These are phyloP conservation scores for Micrastur ruficollis DNA, from an alignment of 2,797 vertebrate genomes.

Conservation along the genomic window DNA sequence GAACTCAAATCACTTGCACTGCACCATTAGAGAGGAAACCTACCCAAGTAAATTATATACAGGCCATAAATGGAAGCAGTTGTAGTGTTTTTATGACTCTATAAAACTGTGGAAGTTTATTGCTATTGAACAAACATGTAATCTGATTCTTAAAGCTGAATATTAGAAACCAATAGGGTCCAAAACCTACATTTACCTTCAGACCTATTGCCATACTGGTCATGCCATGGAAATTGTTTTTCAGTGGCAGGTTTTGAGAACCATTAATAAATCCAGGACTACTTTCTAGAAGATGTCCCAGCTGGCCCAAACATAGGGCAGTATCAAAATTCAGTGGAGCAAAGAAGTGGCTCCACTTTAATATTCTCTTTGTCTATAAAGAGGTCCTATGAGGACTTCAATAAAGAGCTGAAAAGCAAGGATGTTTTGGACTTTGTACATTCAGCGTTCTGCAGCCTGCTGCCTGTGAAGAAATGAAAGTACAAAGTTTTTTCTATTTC, in stretches of 20 bases:
- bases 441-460: background rate
- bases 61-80: conserved; percentile 68
- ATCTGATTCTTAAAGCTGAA: conserved; percentile 65
- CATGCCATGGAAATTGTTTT: background rate
- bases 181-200: conserved; percentile 1
- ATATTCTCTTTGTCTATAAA: conserved; percentile 34
- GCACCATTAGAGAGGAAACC: conserved; percentile 73
- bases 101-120: conserved; percentile 77
- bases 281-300: background rate
- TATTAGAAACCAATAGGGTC: conserved; percentile 43
- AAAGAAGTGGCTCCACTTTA: background rate
- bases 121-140: conserved; percentile 75
- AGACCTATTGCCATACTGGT: background rate
- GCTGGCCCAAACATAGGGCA: background rate
- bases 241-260: background rate
- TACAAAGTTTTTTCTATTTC: background rate
- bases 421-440: background rate
- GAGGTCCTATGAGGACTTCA: background rate
- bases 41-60: conserved; percentile 63
- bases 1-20: conserved; percentile 64
- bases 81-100: conserved; percentile 69
- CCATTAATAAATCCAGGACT: background rate
- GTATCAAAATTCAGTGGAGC: background rate
- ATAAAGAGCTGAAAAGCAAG: background rate
- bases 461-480: background rate